These are phyloP conservation scores for Acomys russatus DNA, from an alignment of 2,797 vertebrate genomes.

Conservation along the genomic window DNA sequence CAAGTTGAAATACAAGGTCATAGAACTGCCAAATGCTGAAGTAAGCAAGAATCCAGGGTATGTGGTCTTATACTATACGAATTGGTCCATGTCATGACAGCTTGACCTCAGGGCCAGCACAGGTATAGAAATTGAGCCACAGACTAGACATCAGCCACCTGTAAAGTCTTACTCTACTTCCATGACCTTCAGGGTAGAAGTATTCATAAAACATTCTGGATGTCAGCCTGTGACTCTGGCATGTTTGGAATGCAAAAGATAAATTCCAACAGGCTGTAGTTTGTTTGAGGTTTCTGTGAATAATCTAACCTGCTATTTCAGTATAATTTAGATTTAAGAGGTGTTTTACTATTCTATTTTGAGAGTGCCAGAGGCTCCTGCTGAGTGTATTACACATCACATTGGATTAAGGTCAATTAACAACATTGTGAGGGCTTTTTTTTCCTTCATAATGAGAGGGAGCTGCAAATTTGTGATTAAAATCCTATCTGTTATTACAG, in stretches of 20 bases:
- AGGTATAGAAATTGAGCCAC: background rate
- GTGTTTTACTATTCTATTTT: slow-evolving; percentile 69
- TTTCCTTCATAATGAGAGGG: slow-evolving; percentile 68
- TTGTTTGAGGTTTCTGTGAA: slow-evolving; percentile 80
- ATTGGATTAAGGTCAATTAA: slow-evolving; percentile 87
- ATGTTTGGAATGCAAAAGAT: slow-evolving; percentile 79
- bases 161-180: background rate
- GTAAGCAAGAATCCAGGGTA: background rate
- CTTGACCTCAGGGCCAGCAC: background rate
- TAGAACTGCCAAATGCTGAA: background rate
- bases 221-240: slow-evolving; percentile 2
- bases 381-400: slow-evolving; percentile 80
- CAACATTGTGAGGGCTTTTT: slow-evolving; percentile 64
- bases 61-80: background rate
- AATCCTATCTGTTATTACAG: slow-evolving; percentile 71
- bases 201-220: slow-evolving; percentile 61
- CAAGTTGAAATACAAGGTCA: background rate
- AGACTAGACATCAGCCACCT: background rate
- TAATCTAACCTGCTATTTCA: slow-evolving; percentile 85
- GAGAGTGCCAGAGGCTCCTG: slow-evolving; percentile 61
- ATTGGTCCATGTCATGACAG: background rate
- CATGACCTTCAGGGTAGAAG: slow-evolving; percentile 56
- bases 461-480: slow-evolving; percentile 78
- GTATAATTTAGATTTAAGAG: slow-evolving; percentile 86
- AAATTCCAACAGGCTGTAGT: slow-evolving; percentile 78